A percentile compares a stretch with the other conserved stretches of the same genome.
These are phyloP conservation scores for Amblyteles armatorius DNA, from an alignment of 2,888 invertebrate species.

Conservation along the genomic window DNA sequence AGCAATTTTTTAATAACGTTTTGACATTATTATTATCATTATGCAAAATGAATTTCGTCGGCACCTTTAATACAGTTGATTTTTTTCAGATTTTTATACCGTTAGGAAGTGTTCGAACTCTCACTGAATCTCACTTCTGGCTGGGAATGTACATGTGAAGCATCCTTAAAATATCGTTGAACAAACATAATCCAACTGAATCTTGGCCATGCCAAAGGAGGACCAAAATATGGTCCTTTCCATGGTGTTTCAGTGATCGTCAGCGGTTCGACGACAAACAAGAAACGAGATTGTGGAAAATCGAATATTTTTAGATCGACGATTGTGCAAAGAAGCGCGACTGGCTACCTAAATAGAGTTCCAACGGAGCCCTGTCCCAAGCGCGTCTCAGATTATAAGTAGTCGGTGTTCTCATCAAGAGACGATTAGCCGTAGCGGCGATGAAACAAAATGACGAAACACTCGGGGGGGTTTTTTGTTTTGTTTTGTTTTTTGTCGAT, in stretches of 20 bases:
- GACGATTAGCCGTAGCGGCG: constrained; percentile 32
- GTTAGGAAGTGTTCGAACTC: no score
- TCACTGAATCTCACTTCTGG: no score
- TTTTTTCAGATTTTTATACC: no score
- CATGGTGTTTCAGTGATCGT: neutral
- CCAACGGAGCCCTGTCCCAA: constrained; percentile 75
- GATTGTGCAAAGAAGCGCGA: neutral
- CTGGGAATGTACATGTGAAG: no score
- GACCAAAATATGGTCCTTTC: neutral
- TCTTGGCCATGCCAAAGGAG: neutral
- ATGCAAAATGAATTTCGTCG: no score
- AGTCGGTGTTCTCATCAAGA: constrained; percentile 76
- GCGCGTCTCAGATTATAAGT: constrained; percentile 76
- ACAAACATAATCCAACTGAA: constrained; percentile 19
- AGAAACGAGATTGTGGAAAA: neutral
- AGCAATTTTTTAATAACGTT: no score
- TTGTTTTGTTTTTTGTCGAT: neutral
- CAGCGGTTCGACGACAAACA: neutral
- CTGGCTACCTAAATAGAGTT: constrained; percentile 70
- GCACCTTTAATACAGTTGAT: no score
- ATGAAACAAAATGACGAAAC: neutral
- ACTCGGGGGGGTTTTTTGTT: neutral
- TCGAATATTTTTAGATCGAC: neutral
- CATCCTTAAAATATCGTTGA: neutral
- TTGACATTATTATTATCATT: no score